Conservation (phyloP, 2,888 invertebrate species). For the Eugnorisma glareosa region DNA sequence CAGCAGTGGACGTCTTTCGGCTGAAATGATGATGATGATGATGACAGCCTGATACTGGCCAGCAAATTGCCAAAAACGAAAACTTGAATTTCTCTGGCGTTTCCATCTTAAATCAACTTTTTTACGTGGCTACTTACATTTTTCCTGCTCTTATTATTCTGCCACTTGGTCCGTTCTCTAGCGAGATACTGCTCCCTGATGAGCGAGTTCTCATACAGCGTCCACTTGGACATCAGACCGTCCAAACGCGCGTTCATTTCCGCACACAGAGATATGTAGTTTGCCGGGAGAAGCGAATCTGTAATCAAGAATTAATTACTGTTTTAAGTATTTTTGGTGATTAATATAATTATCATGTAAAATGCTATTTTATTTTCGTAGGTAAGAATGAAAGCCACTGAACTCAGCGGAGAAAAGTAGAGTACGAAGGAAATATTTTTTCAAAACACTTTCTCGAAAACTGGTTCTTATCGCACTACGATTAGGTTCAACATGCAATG, state of each 20-base stretch:
- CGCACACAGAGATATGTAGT: constrained; percentile 84
- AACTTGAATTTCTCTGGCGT: too few species aligned
- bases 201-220: constrained; percentile 84
- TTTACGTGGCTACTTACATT: constrained; percentile 76
- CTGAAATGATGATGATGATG: too few species aligned
- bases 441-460: too few species aligned
- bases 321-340: not conserved
- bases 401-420: too few species aligned
- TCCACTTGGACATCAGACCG: constrained; percentile 86
- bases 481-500: too few species aligned
- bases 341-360: not conserved
- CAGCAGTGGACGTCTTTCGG: too few species aligned
- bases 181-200: constrained; percentile 84
- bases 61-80: too few species aligned
- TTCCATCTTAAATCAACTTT: not conserved
- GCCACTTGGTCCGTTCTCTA: constrained; percentile 79
- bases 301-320: constrained; percentile 51
- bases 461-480: too few species aligned
- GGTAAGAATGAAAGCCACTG: too few species aligned
- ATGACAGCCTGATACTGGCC: too few species aligned
- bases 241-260: constrained; percentile 86
- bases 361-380: too few species aligned
- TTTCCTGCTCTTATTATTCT: constrained; percentile 80
- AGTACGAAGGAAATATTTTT: too few species aligned
- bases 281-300: constrained; percentile 86